Base-by-base conservation (phyloP, 35 echinoderm and acorn worm species). In the Ophioderma brevispina region DNA sequence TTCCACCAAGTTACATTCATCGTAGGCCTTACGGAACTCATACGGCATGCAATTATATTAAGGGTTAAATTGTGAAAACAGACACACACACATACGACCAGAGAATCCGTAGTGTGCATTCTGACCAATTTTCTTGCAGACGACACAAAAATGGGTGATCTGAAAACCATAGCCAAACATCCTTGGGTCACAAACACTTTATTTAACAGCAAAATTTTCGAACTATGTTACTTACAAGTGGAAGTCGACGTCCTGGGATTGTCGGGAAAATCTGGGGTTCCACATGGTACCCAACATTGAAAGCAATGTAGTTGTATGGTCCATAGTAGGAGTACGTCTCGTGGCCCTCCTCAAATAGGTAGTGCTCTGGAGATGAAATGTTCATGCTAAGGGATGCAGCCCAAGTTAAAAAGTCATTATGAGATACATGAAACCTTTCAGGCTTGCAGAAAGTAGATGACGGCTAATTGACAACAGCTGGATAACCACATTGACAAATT, bases 201-300 rank as follows among this genome's bases (percentile, higher is more conserved):
- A n/a, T n/a, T n/a, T n/a, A n/a, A n/a, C n/a, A n/a, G n/a, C n/a
- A n/a, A n/a, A n/a, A n/a, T n/a, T n/a, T n/a, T n/a, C n/a, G n/a
- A n/a, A n/a, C n/a, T n/a, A n/a, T n/a, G n/a, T n/a, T 52, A 52
- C 90, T 98, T 86, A 98, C 96, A 81, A 95, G 39, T 15, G 96
- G 96, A 28, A 98, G 80, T 76, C 84, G 92, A 15, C 64, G 77
- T 23, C 96, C 96, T 77, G 96, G 96, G n/a, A 98, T 92, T 78
- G 92, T 98, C 10, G 96, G 96, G 80, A 98, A 98, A 55, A 95
- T 93, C 80, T 98, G 96, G 75, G 95, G 96, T 77, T 98, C 96
- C 96, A 98, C 95, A 76, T 98, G 96, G 85, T 98, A 98, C 4
- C 96, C 96, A 4, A 98, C 96, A 88, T 98, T 98, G 84, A 98